Evolutionary conservation across 1,140 invertebrate species (phyloP), one percentile per base, ranked within the genome.

Genomic region (Trypoxylus dichotomus): DNA sequence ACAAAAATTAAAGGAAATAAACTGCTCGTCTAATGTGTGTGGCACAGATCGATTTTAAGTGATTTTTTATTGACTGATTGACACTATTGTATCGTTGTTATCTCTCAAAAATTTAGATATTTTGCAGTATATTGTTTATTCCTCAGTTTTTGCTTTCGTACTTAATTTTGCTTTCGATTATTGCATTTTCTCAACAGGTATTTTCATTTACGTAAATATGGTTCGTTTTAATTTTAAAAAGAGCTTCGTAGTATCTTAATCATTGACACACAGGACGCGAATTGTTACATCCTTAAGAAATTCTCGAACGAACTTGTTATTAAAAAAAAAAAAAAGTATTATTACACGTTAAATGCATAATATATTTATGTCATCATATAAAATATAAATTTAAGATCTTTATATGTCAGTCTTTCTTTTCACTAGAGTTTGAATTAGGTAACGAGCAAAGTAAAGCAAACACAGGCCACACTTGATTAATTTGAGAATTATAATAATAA

Each of bases 371-470:
- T 68, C 60, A 32, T 32, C 32, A 68, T 68, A 68, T 68, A 27
- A 32, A 68, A 27, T 68, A 68, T 68, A 68, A 68, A 68, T 68
- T 73, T 77, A 77, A 77, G 76, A 77, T 77, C 76, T 76, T 76
- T 76, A 68, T 68, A 68, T 68, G 11, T 77, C 76, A 77, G 76
- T 77, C 76, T 77, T 77, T 73, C 25, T 74, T 37, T 41, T 77
- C 76, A 77, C 76, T 77, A 77, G 76, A 77, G 72, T 74, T 74
- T 21, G 72, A 42, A 41, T 32, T 74, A 74, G 72, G 72, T 74
- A 74, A 74, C 72, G 37, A 37, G n/a, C 72, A 74, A 25, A n/a
- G 11, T 68, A 68, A 68, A 68, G 60, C 60, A 68, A 54, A 68
- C 27, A 21, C 21, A 68, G 60, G 60, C 8, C 47, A 68, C 60